Evolutionary conservation across 1,140 invertebrate genomes (phyloP).

Genomic region (Manduca sexta): DNA sequence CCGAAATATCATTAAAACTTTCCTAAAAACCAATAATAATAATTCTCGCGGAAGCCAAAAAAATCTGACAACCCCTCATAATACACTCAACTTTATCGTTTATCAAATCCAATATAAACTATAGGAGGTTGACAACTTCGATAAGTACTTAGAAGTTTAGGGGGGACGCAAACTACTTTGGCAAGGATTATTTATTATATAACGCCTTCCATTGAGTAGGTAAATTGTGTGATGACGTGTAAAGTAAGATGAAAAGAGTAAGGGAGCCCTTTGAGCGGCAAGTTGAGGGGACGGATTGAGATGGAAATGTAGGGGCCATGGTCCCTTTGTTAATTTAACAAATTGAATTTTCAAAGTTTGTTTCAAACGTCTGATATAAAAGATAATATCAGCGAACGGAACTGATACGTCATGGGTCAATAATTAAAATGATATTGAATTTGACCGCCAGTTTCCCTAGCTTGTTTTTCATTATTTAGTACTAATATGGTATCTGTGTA

Average conservation of each 20-base stretch:
- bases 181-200: conserved; percentile 28
- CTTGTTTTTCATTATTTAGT: no score
- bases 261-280: conserved; percentile 37
- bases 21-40: no score
- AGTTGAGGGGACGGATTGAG: conserved; percentile 4
- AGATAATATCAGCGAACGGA: no score
- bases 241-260: conserved; percentile 50
- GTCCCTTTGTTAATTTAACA: no score
- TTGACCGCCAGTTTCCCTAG: no score
- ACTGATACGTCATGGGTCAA: no score
- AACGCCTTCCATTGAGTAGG: conserved; percentile 19
- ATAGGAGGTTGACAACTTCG: conserved; percentile 13
- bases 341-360: no score
- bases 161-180: conserved; percentile 16
- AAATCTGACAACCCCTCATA: neutral
- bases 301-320: no score
- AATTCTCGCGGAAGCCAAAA: neutral
- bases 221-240: conserved; percentile 42
- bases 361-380: no score
- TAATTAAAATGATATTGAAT: no score
- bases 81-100: conserved; percentile 4
- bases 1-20: no score
- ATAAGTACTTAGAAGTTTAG: conserved; percentile 23
- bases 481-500: no score
- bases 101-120: conserved; percentile 31